phyloP scores from a whole-genome alignment of 2,113 vertebrate genomes.

The Glaucidium brasilianum region DNA sequence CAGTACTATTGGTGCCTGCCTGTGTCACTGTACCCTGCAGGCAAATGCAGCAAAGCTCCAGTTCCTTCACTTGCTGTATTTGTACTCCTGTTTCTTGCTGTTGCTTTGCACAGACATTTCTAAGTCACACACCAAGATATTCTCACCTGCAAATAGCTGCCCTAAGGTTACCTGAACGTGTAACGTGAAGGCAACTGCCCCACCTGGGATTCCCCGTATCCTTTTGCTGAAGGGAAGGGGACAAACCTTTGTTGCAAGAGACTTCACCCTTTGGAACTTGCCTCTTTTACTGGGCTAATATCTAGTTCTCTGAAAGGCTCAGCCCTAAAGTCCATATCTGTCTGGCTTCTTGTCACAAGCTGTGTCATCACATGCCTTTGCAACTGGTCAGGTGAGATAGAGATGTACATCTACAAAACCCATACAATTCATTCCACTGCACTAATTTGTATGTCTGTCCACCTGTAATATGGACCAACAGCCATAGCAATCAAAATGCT shows the following conservation, averaged over 20 bases:
- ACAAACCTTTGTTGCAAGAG: not conserved
- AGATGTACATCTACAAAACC: not conserved
- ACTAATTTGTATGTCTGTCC: not conserved
- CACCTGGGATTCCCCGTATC: fast-evolving
- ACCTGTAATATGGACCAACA: not conserved
- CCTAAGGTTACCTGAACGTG: not conserved
- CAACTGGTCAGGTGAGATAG: not conserved
- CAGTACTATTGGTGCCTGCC: fast-evolving
- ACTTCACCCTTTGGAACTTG: not conserved
- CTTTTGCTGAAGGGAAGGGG: not conserved
- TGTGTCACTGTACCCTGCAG: not conserved
- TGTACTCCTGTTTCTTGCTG: not conserved
- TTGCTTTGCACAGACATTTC: not conserved
- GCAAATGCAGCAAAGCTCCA: not conserved
- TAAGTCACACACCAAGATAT: not conserved
- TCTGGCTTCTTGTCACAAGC: not conserved
- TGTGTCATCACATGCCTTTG: not conserved
- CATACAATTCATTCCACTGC: not conserved
- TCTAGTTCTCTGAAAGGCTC: not conserved
- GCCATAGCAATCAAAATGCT: not conserved
- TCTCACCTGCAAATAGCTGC: not conserved
- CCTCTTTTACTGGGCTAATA: not conserved
- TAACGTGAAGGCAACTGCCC: not conserved
- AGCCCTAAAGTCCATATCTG: not conserved
- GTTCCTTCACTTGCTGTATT: not conserved